Base-by-base conservation (phyloP, 2,797 vertebrate genomes). In the Menidia menidia region DNA sequence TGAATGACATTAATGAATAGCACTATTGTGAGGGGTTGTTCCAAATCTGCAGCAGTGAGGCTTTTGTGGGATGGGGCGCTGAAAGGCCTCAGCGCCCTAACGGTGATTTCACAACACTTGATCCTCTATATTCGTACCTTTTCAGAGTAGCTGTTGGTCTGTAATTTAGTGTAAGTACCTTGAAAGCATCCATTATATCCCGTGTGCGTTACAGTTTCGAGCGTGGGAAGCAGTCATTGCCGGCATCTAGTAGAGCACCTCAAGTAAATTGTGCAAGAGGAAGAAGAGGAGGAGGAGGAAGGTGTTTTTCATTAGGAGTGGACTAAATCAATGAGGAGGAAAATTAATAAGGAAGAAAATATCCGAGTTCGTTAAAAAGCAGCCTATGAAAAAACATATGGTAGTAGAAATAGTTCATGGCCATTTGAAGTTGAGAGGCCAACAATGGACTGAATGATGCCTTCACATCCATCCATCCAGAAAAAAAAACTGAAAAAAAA, bases 371-470 rank as follows among this genome's bases (percentile, higher is more conserved):
- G 47, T 18, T 80, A 75, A 83, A 71, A 73, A 80, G 71, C 68
- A 61, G 65, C 62, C 61, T 69, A 62, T 45, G 84, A 73, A 71
- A 72, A 25, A 64, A 56, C 63, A 31, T 63, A 73, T 71, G 72
- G 56, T 77, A 64, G 71, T 44, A 50, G 61, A 41, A 58, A 58
- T 64, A 15, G 54, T 85, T 67, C 58, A 53, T 16, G 44, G 67
- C 68, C 71, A 65, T 82, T 81, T 65, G 69, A 63, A 81, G 73
- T 70, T 68, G 64, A 32, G 43, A 65, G 78, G 52, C 58, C 68
- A 42, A 60, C 73, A 58, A 52, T 52, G n/a, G 68, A 61, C 50
- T n/a, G 59, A 60, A 67, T 59, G 75, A 64, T 9, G 12, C 62
- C 59, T 77, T 69, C 77, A 75, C 71, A n/a, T n/a, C n/a, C n/a